Base-by-base conservation (phyloP, 1,140 invertebrate species). In the Agrypnia vestita region DNA sequence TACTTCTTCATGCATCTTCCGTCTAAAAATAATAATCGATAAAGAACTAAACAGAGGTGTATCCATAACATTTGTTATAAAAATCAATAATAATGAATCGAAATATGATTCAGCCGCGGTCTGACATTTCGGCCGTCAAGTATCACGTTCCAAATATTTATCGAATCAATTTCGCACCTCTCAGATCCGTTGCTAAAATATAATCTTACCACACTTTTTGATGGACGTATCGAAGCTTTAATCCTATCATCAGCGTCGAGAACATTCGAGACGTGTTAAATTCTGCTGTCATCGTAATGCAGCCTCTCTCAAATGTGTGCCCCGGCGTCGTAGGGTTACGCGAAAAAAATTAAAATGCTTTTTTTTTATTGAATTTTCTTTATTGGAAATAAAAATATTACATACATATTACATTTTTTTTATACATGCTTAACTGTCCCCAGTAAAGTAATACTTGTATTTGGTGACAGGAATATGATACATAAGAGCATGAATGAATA, bases 91-190 rank as follows among this genome's bases (percentile, higher is more conserved):
- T n/a, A n/a, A n/a, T n/a, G n/a, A n/a, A n/a, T n/a, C n/a, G n/a
- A n/a, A n/a, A 35, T 43, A 25, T 64, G 25, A 64, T 64, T 64
- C 19, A 64, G 10, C 12, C 21, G 19, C 10, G 11, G 19, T 64
- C 61, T 64, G 61, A 64, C 19, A 44, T 43, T 43, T 35, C 13
- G 61, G 35, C 61, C 9, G 61, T 8, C 61, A 25, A 35, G 35
- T 64, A 64, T 64, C 61, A n/a, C 61, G 61, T 64, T 64, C 35
- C 35, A 25, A 4, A n/a, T 64, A 64, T 43, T 64, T 64, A 64
- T 64, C 61, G 61, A 64, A 64, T 64, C 13, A 64, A 64, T 64
- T 64, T 64, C 19, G 61, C 61, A 64, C 61, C 61, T 64, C 25
- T 35, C 61, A 25, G 21, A 19, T 35, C 35, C 25, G 12, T 64